Conservation (phyloP, 2,888 invertebrate species). For the Cynaeus angustus region DNA sequence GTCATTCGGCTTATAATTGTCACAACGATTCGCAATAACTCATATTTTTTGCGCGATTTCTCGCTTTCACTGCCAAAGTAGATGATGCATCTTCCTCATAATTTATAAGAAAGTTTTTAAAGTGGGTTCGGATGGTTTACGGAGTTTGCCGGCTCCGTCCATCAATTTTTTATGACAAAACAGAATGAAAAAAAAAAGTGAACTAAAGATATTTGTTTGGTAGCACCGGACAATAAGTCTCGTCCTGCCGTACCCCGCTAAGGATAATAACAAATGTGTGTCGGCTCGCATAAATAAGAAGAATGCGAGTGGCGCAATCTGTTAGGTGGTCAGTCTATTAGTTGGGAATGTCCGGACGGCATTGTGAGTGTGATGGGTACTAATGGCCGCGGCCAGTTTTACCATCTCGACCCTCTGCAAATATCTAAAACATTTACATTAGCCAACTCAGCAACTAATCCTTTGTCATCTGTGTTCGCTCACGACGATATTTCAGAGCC, state of each 20-base stretch:
- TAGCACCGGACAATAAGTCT: slow-evolving; percentile 11
- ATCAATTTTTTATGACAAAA: too few relatives aligned
- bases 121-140: slow-evolving; percentile 5
- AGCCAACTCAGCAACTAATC: slow-evolving; percentile 55
- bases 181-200: too few relatives aligned
- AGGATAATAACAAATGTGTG: slow-evolving; percentile 64
- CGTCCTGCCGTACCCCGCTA: slow-evolving; percentile 22
- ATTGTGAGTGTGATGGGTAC: slow-evolving; percentile 69
- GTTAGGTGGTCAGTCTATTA: slow-evolving; percentile 70
- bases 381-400: slow-evolving; percentile 62
- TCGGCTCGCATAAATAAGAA: slow-evolving; percentile 66
- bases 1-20: too few relatives aligned
- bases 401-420: slow-evolving; percentile 64
- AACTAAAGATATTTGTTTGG: too few relatives aligned
- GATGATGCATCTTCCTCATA: slow-evolving; percentile 12
- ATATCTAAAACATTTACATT: slow-evolving; percentile 68
- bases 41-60: slow-evolving; percentile 13
- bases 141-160: neutral
- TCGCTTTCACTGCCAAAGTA: slow-evolving; percentile 11
- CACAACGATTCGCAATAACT: slow-evolving; percentile 3
- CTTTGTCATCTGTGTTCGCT: slow-evolving; percentile 50
- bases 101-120: slow-evolving; percentile 15
- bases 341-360: slow-evolving; percentile 68
- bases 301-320: slow-evolving; percentile 69
- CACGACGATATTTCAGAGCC: slow-evolving; percentile 22